Evolutionary conservation across 2,888 invertebrate genomes (phyloP), one percentile per base, ranked within the genome.

Genomic region (Lasioglossum villosulum): DNA sequence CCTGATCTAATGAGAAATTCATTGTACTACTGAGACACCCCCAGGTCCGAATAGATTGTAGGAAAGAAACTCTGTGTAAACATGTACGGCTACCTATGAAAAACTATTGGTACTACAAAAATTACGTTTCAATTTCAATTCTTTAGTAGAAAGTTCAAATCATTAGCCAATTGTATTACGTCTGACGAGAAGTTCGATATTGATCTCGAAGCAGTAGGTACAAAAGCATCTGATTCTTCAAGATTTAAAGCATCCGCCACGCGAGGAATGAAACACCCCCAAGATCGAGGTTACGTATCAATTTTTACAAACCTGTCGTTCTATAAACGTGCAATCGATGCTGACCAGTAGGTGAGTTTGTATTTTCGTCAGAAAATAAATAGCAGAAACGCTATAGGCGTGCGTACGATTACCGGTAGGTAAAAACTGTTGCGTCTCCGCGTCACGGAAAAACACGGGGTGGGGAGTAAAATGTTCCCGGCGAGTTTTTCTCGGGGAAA

Each of bases 371-470:
- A 16, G 63, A 34, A 19, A 63, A 34, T 63, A 63, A 63, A 63
- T 34, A 30, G 30, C 63, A 63, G 30, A 8, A 63, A 30, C 30
- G 19, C 30, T 8, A 0, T 30, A 63, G 30, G 8, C 16, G 30
- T 30, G 63, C 19, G 39, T 5, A 70, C 70, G 70, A 39, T 37
- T 39, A n/a, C 23, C 23, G 42, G 5, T 34, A 10, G 14, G 10
- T 4, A 66, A 79, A 83, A 80, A 81, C 75, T 76, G 82, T 77
- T 84, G 81, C 84, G 52, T 80, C 80, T 39, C 72, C 42, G 37
- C 30, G 66, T 30, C 59, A 52, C 56, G 84, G 72, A 34, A 63
- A 75, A 59, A 39, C 75, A 52, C 48, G 23, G 8, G 48, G 48
- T 78, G 78, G 75, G 82, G 48, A 75, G 63, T 19, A n/a, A 45